A percentile compares a stretch with the other conserved stretches of the same genome.
Evolutionary conservation across 2,888 invertebrate species (phyloP).

Genomic region (Cheilosia grossa): DNA sequence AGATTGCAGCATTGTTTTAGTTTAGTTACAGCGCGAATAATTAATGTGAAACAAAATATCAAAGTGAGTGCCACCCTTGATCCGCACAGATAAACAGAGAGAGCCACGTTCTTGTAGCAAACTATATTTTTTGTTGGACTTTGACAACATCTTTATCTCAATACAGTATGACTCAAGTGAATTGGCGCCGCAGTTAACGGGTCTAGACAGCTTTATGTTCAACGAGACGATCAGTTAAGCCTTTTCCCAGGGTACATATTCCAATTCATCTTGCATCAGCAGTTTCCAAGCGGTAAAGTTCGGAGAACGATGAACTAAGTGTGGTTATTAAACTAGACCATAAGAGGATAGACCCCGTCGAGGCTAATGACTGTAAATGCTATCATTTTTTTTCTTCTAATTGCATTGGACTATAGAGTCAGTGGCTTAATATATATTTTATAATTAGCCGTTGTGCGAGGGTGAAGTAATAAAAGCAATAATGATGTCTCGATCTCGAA

Average conservation of each 20-base stretch:
- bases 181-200: slow-evolving; percentile 4
- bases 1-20: too few relatives aligned
- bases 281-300: slow-evolving; percentile 23
- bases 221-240: background rate
- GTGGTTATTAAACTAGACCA: slow-evolving; percentile 38
- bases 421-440: background rate
- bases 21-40: too few relatives aligned
- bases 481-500: background rate
- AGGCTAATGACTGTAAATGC: slow-evolving; percentile 18
- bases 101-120: too few relatives aligned
- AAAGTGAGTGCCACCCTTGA: background rate
- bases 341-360: slow-evolving; percentile 22
- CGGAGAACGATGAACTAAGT: slow-evolving; percentile 2
- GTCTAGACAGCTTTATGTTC: slow-evolving; percentile 15
- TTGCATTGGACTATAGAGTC: background rate
- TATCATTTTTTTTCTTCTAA: too few relatives aligned
- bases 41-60: background rate
- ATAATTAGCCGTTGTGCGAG: slow-evolving; percentile 38
- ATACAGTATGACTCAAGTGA: background rate
- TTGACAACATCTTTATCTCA: slow-evolving; percentile 14
- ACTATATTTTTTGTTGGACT: slow-evolving; percentile 20
- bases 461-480: slow-evolving; percentile 23
- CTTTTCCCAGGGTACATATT: slow-evolving; percentile 3
- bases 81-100: background rate
- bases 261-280: slow-evolving; percentile 2